A percentile compares a stretch with the other conserved stretches of the same genome.
These are phyloP conservation scores for Mystacornis crossleyi DNA, from an alignment of 2,113 vertebrate genomes.

Conservation along the genomic window DNA sequence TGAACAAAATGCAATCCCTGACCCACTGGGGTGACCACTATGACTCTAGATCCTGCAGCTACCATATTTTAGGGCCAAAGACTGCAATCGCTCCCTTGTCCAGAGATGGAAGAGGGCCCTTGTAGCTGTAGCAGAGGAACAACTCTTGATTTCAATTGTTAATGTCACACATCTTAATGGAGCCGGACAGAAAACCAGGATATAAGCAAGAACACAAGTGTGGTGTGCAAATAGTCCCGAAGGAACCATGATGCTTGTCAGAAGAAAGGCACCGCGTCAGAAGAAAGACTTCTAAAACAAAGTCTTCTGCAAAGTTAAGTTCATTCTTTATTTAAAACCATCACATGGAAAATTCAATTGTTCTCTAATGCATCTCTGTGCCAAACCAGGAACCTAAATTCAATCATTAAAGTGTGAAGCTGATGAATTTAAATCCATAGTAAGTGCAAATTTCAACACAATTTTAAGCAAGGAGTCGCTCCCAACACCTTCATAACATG, in stretches of 20 bases:
- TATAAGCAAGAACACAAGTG: rapidly evolving
- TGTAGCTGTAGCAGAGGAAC: not conserved
- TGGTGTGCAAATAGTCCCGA: not conserved
- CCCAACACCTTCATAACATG: conserved; percentile 69
- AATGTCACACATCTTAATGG: not conserved
- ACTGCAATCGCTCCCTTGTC: not conserved
- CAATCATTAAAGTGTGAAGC: conserved; percentile 59
- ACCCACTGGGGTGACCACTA: not conserved
- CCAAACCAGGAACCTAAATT: conserved; percentile 37
- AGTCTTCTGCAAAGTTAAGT: not conserved
- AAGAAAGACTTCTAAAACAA: not conserved
- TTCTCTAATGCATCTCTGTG: not conserved
- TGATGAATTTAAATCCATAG: conserved; percentile 60
- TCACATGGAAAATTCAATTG: conserved; percentile 47
- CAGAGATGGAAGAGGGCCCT: not conserved
- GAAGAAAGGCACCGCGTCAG: not conserved
- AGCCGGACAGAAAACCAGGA: not conserved
- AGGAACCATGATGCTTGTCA: not conserved
- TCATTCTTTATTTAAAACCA: conserved; percentile 4
- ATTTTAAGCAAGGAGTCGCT: conserved; percentile 57
- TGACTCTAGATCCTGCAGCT: not conserved
- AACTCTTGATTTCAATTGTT: not conserved
- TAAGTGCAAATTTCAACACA: conserved; percentile 66
- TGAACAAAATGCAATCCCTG: not conserved
- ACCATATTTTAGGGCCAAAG: not conserved